These are phyloP conservation scores for Lasiommata megera DNA, from an alignment of 2,888 invertebrate genomes.

Conservation along the genomic window DNA sequence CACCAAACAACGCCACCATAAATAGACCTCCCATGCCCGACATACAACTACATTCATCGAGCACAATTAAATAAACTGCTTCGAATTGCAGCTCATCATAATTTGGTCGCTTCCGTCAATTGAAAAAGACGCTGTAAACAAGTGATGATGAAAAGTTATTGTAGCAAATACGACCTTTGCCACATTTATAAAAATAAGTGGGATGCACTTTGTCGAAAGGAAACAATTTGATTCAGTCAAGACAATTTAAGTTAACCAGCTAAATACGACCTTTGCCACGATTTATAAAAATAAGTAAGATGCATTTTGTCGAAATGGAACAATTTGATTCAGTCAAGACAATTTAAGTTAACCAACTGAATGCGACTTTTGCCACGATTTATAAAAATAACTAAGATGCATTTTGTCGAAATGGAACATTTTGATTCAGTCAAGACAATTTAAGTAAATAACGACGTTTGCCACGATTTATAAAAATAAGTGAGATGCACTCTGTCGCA, in stretches of 20 bases:
- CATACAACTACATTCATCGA: constrained; percentile 22
- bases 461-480: constrained; percentile 21
- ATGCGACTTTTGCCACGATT: constrained; percentile 43
- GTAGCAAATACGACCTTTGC: constrained; percentile 54
- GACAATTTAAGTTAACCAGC: too few species aligned
- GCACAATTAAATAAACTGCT: constrained; percentile 20
- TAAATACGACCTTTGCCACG: constrained; percentile 46
- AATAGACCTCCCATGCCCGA: constrained; percentile 39
- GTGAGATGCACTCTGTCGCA: constrained; percentile 12
- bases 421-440: neutral
- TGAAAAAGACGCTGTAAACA: constrained; percentile 65
- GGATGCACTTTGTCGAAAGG: constrained; percentile 12
- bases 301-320: constrained; percentile 7
- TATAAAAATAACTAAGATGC: constrained; percentile 14
- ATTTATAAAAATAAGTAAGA: constrained; percentile 18
- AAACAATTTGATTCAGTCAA: constrained; percentile 1
- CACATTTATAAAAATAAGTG: constrained; percentile 18
- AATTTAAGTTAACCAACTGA: too few species aligned
- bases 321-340: constrained; percentile 1
- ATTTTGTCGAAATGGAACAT: constrained; percentile 9
- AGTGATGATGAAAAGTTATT: constrained; percentile 60
- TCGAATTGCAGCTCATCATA: constrained; percentile 42
- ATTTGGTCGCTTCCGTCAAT: constrained; percentile 57
- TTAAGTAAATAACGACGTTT: constrained; percentile 50
- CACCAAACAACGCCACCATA: constrained; percentile 52